A percentile compares a stretch with the other conserved stretches of the same genome.
Conservation (phyloP, 1,140 invertebrate genomes). For the Pygmarrhopalites habei region DNA sequence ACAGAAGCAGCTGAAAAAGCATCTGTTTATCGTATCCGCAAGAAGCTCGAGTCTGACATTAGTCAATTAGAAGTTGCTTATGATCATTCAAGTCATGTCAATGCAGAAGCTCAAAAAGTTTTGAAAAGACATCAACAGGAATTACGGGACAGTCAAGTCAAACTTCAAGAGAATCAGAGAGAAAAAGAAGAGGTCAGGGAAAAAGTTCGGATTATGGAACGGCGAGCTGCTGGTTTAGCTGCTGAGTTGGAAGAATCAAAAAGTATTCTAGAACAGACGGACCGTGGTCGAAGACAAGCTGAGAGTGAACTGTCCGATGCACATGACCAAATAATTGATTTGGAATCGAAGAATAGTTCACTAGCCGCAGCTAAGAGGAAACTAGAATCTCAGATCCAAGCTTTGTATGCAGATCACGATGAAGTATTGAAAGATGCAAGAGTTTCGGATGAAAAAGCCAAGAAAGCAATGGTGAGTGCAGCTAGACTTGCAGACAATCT, state of each 20-base stretch:
- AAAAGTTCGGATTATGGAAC: conserved; percentile 90
- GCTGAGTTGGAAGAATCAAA: conserved; percentile 95
- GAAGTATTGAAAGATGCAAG: conserved; percentile 92
- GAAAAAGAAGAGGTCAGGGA: conserved; percentile 94
- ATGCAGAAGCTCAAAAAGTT: conserved; percentile 97
- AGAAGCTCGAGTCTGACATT: conserved; percentile 99
- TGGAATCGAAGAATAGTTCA: conserved; percentile 83
- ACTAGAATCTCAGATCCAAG: conserved; percentile 92
- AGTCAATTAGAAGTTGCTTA: conserved; percentile 98
- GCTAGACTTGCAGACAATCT: conserved; percentile 95
- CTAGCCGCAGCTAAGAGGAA: conserved; percentile 94
- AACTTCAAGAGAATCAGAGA: conserved; percentile 94
- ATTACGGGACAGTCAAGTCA: conserved; percentile 87
- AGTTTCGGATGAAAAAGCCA: conserved; percentile 93
- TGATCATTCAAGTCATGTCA: conserved; percentile 95
- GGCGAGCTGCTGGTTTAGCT: conserved; percentile 86
- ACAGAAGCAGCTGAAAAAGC: conserved; percentile 98
- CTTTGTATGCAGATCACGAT: conserved; percentile 92
- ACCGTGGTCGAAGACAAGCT: conserved; percentile 89
- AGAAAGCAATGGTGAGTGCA: conserved; percentile 97
- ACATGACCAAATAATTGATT: conserved; percentile 93
- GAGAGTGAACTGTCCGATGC: conserved; percentile 94
- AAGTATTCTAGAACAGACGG: conserved; percentile 90
- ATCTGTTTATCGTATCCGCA: conserved; percentile 98
- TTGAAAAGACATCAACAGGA: conserved; percentile 96